These are phyloP conservation scores for Epistrophe grossulariae DNA, from an alignment of 2,888 invertebrate genomes.

Conservation along the genomic window DNA sequence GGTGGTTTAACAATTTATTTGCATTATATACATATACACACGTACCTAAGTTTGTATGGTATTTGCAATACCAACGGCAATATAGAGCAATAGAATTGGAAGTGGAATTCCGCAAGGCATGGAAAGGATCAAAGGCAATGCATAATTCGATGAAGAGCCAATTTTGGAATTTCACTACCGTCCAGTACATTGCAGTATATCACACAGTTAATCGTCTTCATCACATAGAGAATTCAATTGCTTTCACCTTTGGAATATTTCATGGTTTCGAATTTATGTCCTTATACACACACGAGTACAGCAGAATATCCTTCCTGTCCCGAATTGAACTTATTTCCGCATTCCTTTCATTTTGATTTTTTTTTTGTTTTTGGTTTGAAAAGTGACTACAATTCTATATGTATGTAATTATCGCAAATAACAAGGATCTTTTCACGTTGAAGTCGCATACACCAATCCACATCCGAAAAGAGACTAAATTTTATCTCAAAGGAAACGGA, in stretches of 20 bases:
- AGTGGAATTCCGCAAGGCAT: conserved; percentile 14
- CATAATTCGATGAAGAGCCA: conserved; percentile 43
- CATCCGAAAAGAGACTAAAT: conserved; percentile 22
- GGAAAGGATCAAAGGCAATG: conserved; percentile 48
- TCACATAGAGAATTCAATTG: conserved; percentile 62
- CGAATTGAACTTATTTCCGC: conserved; percentile 39
- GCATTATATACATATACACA: conserved; percentile 2
- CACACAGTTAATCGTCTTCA: conserved; percentile 30
- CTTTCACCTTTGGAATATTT: conserved; percentile 67
- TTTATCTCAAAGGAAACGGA: conserved; percentile 3
- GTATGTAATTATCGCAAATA: conserved; percentile 66
- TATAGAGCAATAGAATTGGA: neutral
- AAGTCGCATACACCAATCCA: conserved; percentile 29
- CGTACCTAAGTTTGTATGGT: neutral
- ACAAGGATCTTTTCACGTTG: conserved; percentile 50
- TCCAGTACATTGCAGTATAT: conserved; percentile 31
- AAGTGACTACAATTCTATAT: conserved; percentile 21
- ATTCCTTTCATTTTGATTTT: conserved; percentile 20
- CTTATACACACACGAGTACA: conserved; percentile 22
- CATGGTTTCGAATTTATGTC: conserved; percentile 62
- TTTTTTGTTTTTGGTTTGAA: conserved; percentile 12
- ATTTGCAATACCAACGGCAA: conserved; percentile 1
- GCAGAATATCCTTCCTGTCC: conserved; percentile 29
- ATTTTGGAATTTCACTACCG: conserved; percentile 51
- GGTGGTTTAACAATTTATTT: conserved; percentile 42